Percentiles rank a stretch among this genome's conserved stretches.
Conservation (phyloP, 2,113 vertebrate genomes). For the Sapajus apella region DNA sequence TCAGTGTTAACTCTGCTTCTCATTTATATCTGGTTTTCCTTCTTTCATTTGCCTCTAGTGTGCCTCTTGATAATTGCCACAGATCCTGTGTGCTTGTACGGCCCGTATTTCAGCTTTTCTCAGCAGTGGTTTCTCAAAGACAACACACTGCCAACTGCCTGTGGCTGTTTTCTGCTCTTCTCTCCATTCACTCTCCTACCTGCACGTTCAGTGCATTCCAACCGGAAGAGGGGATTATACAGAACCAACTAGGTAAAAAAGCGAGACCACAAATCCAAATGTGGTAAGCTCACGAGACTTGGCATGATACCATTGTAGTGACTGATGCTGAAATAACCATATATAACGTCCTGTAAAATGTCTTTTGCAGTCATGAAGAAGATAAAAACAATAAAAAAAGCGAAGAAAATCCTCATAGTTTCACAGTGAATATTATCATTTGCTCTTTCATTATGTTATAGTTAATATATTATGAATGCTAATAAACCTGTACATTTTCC, state of each 20-base stretch:
- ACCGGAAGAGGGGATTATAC: neutral
- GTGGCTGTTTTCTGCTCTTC: neutral
- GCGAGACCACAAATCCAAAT: neutral
- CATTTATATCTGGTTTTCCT: neutral
- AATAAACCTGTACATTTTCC: neutral
- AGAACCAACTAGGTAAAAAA: neutral
- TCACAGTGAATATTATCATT: neutral
- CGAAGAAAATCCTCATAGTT: neutral
- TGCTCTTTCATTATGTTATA: neutral
- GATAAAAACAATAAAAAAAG: neutral
- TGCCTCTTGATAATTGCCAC: neutral
- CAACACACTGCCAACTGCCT: neutral
- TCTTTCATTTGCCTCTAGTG: neutral
- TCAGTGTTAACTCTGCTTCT: neutral
- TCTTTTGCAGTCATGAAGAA: neutral
- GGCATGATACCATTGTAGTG: neutral
- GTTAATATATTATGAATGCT: neutral
- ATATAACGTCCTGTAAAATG: neutral
- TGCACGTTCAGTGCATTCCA: neutral
- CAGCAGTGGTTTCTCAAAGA: neutral
- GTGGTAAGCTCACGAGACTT: neutral
- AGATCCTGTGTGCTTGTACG: neutral
- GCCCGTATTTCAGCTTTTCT: neutral
- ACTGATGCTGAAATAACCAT: neutral
- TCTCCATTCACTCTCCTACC: neutral